Conservation (phyloP, 2,888 invertebrate species). For the Creontiades dilutus region DNA sequence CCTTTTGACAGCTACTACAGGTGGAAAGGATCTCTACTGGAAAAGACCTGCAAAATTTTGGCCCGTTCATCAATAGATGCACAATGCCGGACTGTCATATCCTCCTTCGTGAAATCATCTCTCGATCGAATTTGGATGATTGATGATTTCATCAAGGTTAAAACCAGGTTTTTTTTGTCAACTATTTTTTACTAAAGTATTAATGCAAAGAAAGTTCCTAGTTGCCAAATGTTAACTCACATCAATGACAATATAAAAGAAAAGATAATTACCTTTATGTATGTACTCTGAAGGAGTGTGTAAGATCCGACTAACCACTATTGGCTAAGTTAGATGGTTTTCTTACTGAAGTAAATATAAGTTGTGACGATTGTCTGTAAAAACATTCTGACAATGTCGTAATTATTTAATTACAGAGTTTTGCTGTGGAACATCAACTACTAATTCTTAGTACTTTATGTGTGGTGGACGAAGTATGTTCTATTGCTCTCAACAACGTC, state of each 20-base stretch:
- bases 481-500: slow-evolving; percentile 34
- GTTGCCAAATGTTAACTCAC: too few relatives aligned
- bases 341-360: too few relatives aligned
- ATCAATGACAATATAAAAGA: too few relatives aligned
- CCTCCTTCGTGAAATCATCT: not conserved
- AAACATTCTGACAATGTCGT: not conserved
- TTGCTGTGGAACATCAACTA: slow-evolving; percentile 45
- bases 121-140: slow-evolving; percentile 47
- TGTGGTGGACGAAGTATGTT: not conserved
- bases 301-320: too few relatives aligned
- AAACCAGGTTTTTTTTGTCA: slow-evolving; percentile 14
- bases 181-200: not conserved
- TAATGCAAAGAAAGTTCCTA: too few relatives aligned
- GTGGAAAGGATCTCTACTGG: slow-evolving; percentile 53
- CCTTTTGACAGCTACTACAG: slow-evolving; percentile 51
- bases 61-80: not conserved
- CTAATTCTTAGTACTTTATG: slow-evolving; percentile 21
- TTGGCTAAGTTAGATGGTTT: too few relatives aligned
- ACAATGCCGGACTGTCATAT: not conserved
- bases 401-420: slow-evolving; percentile 29
- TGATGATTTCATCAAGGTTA: slow-evolving; percentile 40
- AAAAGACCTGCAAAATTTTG: slow-evolving; percentile 44
- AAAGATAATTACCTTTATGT: too few relatives aligned
- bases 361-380: not conserved
- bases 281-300: too few relatives aligned